Evolutionary conservation across 2,888 invertebrate genomes (phyloP).

Genomic region (Neoscelio sp.): DNA sequence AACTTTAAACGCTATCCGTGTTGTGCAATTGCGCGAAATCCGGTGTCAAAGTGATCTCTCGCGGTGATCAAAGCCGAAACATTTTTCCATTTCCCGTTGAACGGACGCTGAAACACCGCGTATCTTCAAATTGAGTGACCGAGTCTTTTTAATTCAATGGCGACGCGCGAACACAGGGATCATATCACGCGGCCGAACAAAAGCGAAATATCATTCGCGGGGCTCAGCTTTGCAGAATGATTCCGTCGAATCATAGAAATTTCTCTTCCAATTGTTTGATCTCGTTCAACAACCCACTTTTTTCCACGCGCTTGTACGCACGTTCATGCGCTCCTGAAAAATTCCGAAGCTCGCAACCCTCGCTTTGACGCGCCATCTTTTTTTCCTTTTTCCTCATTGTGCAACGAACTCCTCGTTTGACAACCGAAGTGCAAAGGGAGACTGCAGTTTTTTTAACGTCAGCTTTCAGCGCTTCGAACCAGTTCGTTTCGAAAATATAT

Average conservation of each 20-base stretch:
- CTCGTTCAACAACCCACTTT: constrained; percentile 59
- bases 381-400: constrained; percentile 18
- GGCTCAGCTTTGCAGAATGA: constrained; percentile 21
- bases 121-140: constrained; percentile 55
- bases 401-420: constrained; percentile 17
- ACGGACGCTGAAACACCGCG: constrained; percentile 37
- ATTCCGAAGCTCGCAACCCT: constrained; percentile 27
- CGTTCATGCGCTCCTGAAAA: neutral
- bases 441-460: too few relatives aligned
- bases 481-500: too few relatives aligned
- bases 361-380: constrained; percentile 20
- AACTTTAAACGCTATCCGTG: constrained; percentile 40
- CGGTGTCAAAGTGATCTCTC: constrained; percentile 43
- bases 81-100: constrained; percentile 44
- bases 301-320: constrained; percentile 8
- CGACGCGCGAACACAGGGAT: constrained; percentile 9
- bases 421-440: too few relatives aligned
- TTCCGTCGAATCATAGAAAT: constrained; percentile 47
- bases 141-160: constrained; percentile 49
- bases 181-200: constrained; percentile 24
- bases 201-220: constrained; percentile 47
- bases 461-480: too few relatives aligned
- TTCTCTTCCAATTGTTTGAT: constrained; percentile 60
- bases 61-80: constrained; percentile 47
- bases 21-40: constrained; percentile 31